Conservation (phyloP, 2,113 vertebrate species). For the Rhipidura dahli region DNA sequence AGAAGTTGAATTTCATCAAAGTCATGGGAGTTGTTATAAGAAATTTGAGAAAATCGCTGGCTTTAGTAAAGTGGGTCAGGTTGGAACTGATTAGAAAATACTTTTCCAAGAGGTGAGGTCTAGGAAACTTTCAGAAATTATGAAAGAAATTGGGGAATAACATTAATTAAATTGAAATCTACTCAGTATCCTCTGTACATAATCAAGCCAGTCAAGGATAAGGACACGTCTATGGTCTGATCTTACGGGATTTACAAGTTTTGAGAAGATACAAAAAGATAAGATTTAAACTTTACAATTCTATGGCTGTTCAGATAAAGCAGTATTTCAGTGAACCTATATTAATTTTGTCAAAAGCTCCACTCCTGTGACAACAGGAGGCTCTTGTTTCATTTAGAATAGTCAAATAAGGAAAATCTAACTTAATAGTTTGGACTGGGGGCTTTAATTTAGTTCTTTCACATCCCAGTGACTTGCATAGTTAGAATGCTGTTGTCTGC, state of each 20-base stretch:
- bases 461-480: neutral
- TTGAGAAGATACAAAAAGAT: neutral
- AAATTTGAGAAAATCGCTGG: neutral
- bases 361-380: neutral
- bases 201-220: neutral
- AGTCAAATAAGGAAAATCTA: neutral
- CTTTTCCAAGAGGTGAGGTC: neutral
- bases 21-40: neutral
- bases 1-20: neutral
- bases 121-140: neutral
- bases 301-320: neutral
- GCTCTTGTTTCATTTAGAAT: neutral
- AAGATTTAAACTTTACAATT: neutral
- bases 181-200: neutral
- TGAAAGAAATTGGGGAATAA: neutral
- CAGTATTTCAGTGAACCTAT: neutral
- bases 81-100: neutral
- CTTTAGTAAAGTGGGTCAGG: neutral
- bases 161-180: neutral
- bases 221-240: neutral
- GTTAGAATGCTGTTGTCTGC: neutral
- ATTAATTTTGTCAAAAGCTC: neutral
- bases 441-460: conserved; percentile 1
- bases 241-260: neutral
- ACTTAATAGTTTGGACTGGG: neutral